These are phyloP conservation scores for Cebus imitator DNA, from an alignment of 2,113 vertebrate genomes.

Conservation along the genomic window DNA sequence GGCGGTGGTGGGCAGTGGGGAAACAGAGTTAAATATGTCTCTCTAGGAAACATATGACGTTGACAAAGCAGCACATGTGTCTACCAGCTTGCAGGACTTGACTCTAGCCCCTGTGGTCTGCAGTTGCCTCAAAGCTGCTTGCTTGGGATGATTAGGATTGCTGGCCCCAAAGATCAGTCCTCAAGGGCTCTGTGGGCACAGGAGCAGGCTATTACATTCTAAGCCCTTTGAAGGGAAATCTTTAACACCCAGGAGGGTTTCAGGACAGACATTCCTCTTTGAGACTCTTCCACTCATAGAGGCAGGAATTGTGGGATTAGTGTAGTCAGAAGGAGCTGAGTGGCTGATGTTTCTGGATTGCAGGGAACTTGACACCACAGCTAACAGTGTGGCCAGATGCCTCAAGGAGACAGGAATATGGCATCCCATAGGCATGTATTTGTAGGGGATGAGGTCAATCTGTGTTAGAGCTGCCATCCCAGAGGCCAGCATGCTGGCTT, in stretches of 20 bases:
- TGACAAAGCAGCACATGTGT: neutral
- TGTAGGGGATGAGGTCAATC: neutral
- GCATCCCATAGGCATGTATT: neutral
- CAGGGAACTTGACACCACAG: neutral
- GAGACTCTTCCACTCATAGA: neutral
- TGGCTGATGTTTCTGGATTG: neutral
- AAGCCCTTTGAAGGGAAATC: neutral
- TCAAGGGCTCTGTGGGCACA: neutral
- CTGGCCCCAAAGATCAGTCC: neutral
- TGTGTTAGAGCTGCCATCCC: neutral
- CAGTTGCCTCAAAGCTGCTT: neutral
- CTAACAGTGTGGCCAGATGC: neutral
- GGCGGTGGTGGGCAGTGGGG: neutral
- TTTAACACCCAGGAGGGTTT: neutral
- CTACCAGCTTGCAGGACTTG: neutral
- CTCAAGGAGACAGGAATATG: neutral
- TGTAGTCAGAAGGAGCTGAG: neutral
- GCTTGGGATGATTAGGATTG: neutral
- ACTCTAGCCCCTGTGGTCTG: neutral
- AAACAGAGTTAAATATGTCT: neutral
- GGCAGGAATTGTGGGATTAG: neutral
- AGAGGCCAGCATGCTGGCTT: neutral
- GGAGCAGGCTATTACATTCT: neutral
- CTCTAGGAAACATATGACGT: neutral
- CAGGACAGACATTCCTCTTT: neutral